Percentiles rank a stretch among this genome's conserved stretches.
These are phyloP conservation scores for Sebastes hubbsi DNA, from an alignment of 2,797 vertebrate genomes.

Conservation along the genomic window DNA sequence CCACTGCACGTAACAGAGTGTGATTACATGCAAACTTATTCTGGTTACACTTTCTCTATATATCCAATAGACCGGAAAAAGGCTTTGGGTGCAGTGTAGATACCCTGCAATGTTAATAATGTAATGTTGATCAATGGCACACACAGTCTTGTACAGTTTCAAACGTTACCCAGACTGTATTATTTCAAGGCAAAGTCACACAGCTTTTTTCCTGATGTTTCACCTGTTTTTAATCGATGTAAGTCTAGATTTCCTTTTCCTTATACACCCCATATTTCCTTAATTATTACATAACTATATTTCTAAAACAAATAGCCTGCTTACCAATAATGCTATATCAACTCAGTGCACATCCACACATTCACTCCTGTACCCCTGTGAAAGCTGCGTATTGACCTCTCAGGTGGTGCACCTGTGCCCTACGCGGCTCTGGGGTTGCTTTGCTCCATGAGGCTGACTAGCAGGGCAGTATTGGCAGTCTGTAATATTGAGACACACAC, in stretches of 20 bases:
- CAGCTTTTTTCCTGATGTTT: too few species aligned
- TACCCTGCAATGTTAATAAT: too few species aligned
- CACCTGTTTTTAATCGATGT: too few species aligned
- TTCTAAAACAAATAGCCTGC: background rate
- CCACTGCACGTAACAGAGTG: background rate
- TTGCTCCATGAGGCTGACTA: conserved; percentile 24
- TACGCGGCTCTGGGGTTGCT: background rate
- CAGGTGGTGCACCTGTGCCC: conserved; percentile 35
- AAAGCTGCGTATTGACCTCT: too few species aligned
- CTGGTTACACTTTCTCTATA: background rate
- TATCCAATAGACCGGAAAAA: too few species aligned
- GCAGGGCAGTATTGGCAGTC: conserved; percentile 29
- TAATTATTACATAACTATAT: background rate
- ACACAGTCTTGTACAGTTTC: too few species aligned
- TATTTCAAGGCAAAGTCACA: too few species aligned
- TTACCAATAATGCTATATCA: background rate
- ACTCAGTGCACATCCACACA: background rate
- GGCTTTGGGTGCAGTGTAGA: too few species aligned
- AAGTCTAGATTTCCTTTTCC: background rate
- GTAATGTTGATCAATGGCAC: too few species aligned
- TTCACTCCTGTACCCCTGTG: background rate
- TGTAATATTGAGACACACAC: conserved; percentile 12
- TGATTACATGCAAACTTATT: background rate
- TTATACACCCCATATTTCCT: background rate
- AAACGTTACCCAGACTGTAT: too few species aligned